phyloP scores from a whole-genome alignment of 2,888 invertebrate genomes.

The Synanthedon formicaeformis region DNA sequence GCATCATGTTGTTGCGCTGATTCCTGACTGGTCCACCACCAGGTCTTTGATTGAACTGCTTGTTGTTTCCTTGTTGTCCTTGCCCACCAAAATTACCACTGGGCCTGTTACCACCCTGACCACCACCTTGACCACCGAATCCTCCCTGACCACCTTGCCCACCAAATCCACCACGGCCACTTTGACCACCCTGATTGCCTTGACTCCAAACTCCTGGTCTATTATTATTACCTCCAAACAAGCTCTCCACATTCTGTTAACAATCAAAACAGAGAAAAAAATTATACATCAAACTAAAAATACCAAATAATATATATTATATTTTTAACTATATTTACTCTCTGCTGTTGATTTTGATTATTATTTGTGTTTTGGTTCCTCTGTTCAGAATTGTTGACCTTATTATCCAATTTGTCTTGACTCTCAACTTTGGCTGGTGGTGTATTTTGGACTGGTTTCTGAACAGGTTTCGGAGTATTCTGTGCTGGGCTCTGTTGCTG shows the following conservation, averaged over 20 bases:
- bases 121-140: conserved; percentile 26
- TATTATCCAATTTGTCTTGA: conserved; percentile 21
- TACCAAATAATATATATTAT: neutral
- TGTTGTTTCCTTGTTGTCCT: conserved; percentile 13
- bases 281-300: neutral
- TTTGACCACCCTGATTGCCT: conserved; percentile 20
- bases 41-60: conserved; percentile 24
- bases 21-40: conserved; percentile 29
- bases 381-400: conserved; percentile 27
- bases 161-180: conserved; percentile 19
- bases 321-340: conserved; percentile 13
- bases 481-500: conserved; percentile 13
- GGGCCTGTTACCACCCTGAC: conserved; percentile 3
- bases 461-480: conserved; percentile 5
- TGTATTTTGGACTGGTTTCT: conserved; percentile 4
- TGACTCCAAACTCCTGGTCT: conserved; percentile 5
- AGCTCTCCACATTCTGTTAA: neutral
- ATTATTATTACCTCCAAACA: neutral
- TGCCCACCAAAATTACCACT: conserved; percentile 1
- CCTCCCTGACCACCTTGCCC: conserved; percentile 16
- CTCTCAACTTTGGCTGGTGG: conserved; percentile 17
- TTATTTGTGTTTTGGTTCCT: conserved; percentile 21
- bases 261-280: conserved; percentile 1
- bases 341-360: conserved; percentile 29
- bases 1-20: conserved; percentile 27